Conservation (phyloP, 2,888 invertebrate species). For the Brachyptera putata region DNA sequence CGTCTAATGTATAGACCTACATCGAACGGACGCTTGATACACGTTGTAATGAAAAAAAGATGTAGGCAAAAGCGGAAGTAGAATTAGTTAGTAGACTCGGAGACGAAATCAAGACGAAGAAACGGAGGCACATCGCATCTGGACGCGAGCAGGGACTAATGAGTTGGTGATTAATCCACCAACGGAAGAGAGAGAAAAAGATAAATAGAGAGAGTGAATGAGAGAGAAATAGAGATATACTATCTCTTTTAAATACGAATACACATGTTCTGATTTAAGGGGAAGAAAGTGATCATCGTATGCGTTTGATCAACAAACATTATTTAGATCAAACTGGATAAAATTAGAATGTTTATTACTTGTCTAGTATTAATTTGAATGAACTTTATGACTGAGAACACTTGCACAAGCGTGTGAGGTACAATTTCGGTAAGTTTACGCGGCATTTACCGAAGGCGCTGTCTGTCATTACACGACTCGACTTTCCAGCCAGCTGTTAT, state of each 20-base stretch:
- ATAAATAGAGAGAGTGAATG: not conserved
- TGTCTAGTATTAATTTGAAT: too few species aligned
- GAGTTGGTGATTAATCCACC: conserved; percentile 3
- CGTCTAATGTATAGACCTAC: not conserved
- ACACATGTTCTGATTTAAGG: too few species aligned
- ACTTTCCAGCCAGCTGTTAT: too few species aligned
- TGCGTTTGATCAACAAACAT: too few species aligned
- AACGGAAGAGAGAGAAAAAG: not conserved
- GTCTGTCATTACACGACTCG: too few species aligned
- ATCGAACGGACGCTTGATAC: not conserved
- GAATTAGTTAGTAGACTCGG: not conserved
- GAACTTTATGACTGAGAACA: too few species aligned
- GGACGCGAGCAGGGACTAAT: not conserved
- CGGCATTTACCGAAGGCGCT: too few species aligned
- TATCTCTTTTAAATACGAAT: too few species aligned
- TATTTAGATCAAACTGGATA: too few species aligned
- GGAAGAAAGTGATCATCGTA: not conserved
- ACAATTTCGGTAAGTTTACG: too few species aligned
- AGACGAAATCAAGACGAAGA: not conserved
- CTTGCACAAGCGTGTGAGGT: too few species aligned
- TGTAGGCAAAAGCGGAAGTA: not conserved
- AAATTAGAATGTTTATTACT: too few species aligned
- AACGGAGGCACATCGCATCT: not conserved
- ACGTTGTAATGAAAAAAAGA: not conserved
- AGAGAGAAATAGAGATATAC: not conserved